Base-by-base conservation (phyloP, 2,888 invertebrate genomes). In the Phymatocera aterrima region DNA sequence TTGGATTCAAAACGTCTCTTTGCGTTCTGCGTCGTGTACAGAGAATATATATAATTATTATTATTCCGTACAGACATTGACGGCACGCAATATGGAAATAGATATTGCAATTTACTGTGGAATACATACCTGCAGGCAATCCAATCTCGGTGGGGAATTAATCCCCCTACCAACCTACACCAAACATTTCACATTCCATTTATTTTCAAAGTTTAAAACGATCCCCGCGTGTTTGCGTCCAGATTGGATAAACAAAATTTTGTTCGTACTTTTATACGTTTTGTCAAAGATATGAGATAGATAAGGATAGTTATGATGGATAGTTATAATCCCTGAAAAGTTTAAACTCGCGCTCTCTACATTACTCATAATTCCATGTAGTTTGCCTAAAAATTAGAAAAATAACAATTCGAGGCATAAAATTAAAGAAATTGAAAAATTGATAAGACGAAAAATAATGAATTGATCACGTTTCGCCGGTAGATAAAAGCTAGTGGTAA, bases 31-130 rank as follows among this genome's bases (percentile, higher is more conserved):
- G 1, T 46, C 15, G 40, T 28, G 54, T 18, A 54, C 54, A 31
- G 15, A 24, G 28, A 28, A 46, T 46, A 68, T 46, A 68, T n/a
- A n/a, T n/a, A n/a, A n/a, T n/a, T n/a, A 68, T 68, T 46, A 68
- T 68, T 68, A 68, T 68, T 68, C 68, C 24, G n/a, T 18, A 15
- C 28, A 48, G 31, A 46, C 18, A 72, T 72, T 51, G 72, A 51
- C 51, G 21, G 65, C 10, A 65, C 68, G 24, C 68, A 28, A 72
- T 72, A 51, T 72, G 72, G 37, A 51, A 51, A 72, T 72, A 18
- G 72, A 72, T 72, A 54, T 72, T 51, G 34, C 72, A 24, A 72
- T 72, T 54, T 31, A 31, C n/a, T n/a, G n/a, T n/a, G n/a, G n/a
- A n/a, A n/a, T n/a, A n/a, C n/a, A n/a, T n/a, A n/a, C 21, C 72